Conservation (phyloP, 2,888 invertebrate genomes). For the Mystacides longicornis region DNA sequence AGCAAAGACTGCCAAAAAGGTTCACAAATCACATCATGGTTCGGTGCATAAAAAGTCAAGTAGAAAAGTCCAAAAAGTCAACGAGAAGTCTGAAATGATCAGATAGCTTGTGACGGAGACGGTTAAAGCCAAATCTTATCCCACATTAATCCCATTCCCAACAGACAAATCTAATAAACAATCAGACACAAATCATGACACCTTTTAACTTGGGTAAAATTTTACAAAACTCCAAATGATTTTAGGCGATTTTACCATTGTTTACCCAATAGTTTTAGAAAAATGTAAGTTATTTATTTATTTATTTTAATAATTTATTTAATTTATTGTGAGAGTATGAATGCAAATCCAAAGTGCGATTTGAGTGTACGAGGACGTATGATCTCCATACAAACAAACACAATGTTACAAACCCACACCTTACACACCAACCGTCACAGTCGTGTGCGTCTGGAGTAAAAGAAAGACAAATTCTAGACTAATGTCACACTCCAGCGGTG, state of each 20-base stretch:
- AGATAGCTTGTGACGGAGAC: constrained; percentile 37
- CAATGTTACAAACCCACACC: background rate
- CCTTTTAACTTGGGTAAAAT: too few relatives aligned
- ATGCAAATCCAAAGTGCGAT: constrained; percentile 6
- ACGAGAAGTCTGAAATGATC: constrained; percentile 48
- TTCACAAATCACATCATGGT: constrained; percentile 31
- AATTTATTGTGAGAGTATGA: constrained; percentile 53
- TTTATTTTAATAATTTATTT: constrained; percentile 45
- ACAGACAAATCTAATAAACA: too few relatives aligned
- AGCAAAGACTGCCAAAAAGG: constrained; percentile 44
- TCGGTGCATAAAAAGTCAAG: constrained; percentile 33
- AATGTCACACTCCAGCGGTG: constrained; percentile 51
- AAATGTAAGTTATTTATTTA: constrained; percentile 1
- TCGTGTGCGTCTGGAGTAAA: constrained; percentile 29
- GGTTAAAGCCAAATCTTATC: background rate
- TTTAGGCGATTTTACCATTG: too few relatives aligned
- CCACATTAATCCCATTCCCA: background rate
- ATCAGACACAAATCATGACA: too few relatives aligned
- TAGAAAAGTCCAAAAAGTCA: constrained; percentile 25
- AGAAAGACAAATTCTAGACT: constrained; percentile 53
- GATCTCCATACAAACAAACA: background rate
- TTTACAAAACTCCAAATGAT: too few relatives aligned
- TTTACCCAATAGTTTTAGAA: background rate
- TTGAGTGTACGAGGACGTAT: background rate
- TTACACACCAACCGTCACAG: constrained; percentile 4